Conservation (phyloP, 2,113 vertebrate species). For the Pipra filicauda region DNA sequence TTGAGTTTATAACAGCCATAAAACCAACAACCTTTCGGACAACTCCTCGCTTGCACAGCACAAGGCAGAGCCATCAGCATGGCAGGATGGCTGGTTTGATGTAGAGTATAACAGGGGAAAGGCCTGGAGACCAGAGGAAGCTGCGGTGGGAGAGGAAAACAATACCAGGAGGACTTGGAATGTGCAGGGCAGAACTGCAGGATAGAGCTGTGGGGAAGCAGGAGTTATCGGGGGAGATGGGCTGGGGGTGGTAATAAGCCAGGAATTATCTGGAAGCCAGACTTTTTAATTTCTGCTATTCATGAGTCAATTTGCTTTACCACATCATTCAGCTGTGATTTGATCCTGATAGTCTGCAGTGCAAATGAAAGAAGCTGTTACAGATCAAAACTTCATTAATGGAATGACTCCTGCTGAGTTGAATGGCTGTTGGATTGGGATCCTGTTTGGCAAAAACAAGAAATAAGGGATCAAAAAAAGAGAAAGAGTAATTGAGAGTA, state of each 20-base stretch:
- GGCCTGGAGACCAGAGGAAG: background rate
- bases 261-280: background rate
- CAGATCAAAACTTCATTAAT: slow-evolving; percentile 34
- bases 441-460: background rate
- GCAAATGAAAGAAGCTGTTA: slow-evolving; percentile 14
- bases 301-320: background rate
- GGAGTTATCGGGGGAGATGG: accelerated
- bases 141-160: background rate
- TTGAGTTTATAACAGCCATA: background rate
- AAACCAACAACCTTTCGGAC: background rate
- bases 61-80: background rate
- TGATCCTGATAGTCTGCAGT: background rate
- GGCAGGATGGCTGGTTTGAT: background rate
- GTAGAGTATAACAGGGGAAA: background rate
- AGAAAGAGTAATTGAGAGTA: background rate
- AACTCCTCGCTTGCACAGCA: background rate
- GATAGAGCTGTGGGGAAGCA: background rate
- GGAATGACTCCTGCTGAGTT: background rate
- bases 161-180: background rate
- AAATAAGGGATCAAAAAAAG: background rate
- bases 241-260: background rate
- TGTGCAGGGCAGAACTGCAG: background rate
- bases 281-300: background rate
- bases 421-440: background rate
- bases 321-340: background rate